These are phyloP conservation scores for Nerophis ophidion DNA, from an alignment of 2,113 vertebrate genomes.

Conservation along the genomic window DNA sequence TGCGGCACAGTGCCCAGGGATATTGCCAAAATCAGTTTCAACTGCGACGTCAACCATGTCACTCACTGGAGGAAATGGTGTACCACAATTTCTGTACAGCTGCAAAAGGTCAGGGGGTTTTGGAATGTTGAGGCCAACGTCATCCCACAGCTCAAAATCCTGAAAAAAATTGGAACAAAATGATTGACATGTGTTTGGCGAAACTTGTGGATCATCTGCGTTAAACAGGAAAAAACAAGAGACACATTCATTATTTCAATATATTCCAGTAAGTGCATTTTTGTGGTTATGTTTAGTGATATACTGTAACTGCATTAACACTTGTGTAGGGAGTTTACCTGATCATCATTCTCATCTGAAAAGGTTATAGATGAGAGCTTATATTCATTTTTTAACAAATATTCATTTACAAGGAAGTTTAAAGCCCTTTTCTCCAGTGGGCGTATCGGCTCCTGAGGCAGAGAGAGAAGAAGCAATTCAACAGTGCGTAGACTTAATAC, in stretches of 20 bases:
- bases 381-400: slow-evolving; percentile 97
- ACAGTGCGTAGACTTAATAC: neutral
- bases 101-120: slow-evolving; percentile 93
- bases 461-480: slow-evolving; percentile 23
- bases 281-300: too few species aligned
- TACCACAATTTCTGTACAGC: slow-evolving; percentile 90
- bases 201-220: too few species aligned
- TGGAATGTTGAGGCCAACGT: slow-evolving; percentile 95
- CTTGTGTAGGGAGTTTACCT: slow-evolving; percentile 74
- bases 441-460: slow-evolving; percentile 87
- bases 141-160: slow-evolving; percentile 99
- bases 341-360: slow-evolving; percentile 99
- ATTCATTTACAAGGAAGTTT: slow-evolving; percentile 99
- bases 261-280: too few species aligned
- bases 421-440: slow-evolving; percentile 98
- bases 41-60: slow-evolving; percentile 83
- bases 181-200: neutral
- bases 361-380: slow-evolving; percentile 98
- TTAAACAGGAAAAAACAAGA: too few species aligned
- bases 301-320: too few species aligned
- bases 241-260: too few species aligned
- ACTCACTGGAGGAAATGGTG: slow-evolving; percentile 69
- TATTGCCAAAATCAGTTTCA: slow-evolving; percentile 78
- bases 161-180: slow-evolving; percentile 43
- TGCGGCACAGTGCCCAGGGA: slow-evolving; percentile 66